These are phyloP conservation scores for Pyxicephalus adspersus DNA, from an alignment of 2,113 vertebrate genomes.

Conservation along the genomic window DNA sequence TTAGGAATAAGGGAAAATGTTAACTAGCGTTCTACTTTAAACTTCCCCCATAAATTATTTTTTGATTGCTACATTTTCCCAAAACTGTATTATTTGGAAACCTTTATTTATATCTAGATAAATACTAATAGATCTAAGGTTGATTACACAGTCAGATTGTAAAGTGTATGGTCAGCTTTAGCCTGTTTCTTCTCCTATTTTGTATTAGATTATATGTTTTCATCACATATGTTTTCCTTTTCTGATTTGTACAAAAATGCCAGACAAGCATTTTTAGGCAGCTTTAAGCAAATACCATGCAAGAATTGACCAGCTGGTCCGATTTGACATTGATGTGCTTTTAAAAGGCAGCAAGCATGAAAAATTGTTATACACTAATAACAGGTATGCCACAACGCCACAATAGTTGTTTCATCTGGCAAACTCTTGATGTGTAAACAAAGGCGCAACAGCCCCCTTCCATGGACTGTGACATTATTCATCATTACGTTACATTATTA, in stretches of 20 bases:
- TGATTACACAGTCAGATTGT: no score
- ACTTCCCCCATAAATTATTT: no score
- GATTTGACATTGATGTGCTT: slow-evolving; percentile 44
- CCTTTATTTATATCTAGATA: no score
- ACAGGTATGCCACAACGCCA: slow-evolving; percentile 46
- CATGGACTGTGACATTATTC: slow-evolving; percentile 27
- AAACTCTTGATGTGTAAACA: slow-evolving; percentile 51
- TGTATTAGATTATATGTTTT: slow-evolving; percentile 25
- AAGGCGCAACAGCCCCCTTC: slow-evolving; percentile 9
- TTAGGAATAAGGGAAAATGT: no score
- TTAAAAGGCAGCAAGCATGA: slow-evolving; percentile 53
- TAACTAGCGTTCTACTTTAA: no score
- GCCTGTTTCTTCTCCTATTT: not conserved
- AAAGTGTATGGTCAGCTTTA: not conserved
- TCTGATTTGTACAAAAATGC: slow-evolving; percentile 32
- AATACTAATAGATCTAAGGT: no score
- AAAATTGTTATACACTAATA: slow-evolving; percentile 57
- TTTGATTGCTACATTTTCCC: no score
- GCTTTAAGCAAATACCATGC: slow-evolving; percentile 44
- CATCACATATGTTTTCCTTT: no score
- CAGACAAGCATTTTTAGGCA: slow-evolving; percentile 36
- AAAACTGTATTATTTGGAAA: no score
- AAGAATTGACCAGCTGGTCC: slow-evolving; percentile 10
- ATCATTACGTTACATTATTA: slow-evolving; percentile 54
- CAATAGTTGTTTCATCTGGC: slow-evolving; percentile 50